Conservation (phyloP, 2,888 invertebrate species). For the Idaea dimidiata region DNA sequence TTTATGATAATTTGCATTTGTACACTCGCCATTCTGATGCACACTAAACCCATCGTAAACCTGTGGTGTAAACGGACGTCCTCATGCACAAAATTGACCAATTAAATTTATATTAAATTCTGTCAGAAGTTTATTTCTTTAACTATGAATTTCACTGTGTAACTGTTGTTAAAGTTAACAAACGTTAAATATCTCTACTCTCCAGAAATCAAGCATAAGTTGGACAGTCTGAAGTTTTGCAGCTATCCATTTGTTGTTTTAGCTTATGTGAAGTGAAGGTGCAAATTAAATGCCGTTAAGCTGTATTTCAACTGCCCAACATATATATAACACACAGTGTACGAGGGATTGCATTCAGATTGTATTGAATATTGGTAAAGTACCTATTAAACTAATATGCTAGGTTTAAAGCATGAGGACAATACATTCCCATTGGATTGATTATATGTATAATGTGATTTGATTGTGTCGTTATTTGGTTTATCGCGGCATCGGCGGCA, state of each 20-base stretch:
- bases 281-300: background rate
- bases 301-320: background rate
- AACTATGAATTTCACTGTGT: too few relatives aligned
- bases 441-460: slow-evolving; percentile 29
- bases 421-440: slow-evolving; percentile 45
- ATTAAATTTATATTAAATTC: too few relatives aligned
- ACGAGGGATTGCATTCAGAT: slow-evolving; percentile 13
- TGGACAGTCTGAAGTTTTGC: background rate
- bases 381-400: slow-evolving; percentile 61
- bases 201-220: background rate
- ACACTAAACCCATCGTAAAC: too few relatives aligned
- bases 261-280: too few relatives aligned
- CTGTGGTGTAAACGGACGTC: too few relatives aligned
- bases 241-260: too few relatives aligned
- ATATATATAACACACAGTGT: background rate
- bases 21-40: too few relatives aligned
- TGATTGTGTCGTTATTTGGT: slow-evolving; percentile 32
- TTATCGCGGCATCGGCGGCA: slow-evolving; percentile 85
- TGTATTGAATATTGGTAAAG: slow-evolving; percentile 12
- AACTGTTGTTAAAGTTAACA: too few relatives aligned
- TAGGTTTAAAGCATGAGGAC: slow-evolving; percentile 72
- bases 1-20: too few relatives aligned
- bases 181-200: too few relatives aligned
- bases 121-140: too few relatives aligned
- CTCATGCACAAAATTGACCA: too few relatives aligned